Conservation (phyloP, 1,140 invertebrate genomes). For the Nomia melanderi region DNA sequence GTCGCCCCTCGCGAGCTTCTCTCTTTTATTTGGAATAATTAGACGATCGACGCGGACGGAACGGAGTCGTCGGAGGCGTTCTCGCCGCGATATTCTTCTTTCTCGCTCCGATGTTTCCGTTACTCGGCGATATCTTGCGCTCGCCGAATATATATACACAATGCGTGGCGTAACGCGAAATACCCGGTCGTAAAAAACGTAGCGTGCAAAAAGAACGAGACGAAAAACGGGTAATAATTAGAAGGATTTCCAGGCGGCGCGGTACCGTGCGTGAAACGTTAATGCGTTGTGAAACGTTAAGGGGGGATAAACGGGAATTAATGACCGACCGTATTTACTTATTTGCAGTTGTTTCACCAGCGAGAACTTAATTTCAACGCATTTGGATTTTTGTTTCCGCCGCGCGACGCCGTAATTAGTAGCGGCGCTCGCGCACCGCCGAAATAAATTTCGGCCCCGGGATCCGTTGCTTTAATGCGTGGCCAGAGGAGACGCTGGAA, state of each 20-base stretch:
- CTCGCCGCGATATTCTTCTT: too few species aligned
- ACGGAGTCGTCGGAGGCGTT: too few species aligned
- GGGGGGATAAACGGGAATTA: slow-evolving; percentile 33
- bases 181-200: too few species aligned
- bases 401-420: not conserved
- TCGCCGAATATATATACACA: too few species aligned
- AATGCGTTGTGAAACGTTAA: slow-evolving; percentile 15
- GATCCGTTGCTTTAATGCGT: slow-evolving; percentile 16
- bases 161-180: too few species aligned
- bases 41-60: slow-evolving; percentile 5
- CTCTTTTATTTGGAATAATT: too few species aligned
- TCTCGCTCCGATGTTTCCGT: too few species aligned
- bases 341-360: slow-evolving; percentile 20
- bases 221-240: not conserved
- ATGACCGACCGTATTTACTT: slow-evolving; percentile 32
- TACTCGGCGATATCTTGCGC: too few species aligned
- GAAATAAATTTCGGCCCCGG: slow-evolving; percentile 17
- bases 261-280: not conserved
- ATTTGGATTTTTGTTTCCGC: slow-evolving; percentile 33
- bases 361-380: slow-evolving; percentile 35
- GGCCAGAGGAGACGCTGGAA: not conserved
- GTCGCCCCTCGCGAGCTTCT: not conserved
- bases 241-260: not conserved
- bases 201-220: too few species aligned
- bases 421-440: not conserved